Evolutionary conservation across 2,113 vertebrate genomes (phyloP).

Genomic region (Notarius quadriscutis): DNA sequence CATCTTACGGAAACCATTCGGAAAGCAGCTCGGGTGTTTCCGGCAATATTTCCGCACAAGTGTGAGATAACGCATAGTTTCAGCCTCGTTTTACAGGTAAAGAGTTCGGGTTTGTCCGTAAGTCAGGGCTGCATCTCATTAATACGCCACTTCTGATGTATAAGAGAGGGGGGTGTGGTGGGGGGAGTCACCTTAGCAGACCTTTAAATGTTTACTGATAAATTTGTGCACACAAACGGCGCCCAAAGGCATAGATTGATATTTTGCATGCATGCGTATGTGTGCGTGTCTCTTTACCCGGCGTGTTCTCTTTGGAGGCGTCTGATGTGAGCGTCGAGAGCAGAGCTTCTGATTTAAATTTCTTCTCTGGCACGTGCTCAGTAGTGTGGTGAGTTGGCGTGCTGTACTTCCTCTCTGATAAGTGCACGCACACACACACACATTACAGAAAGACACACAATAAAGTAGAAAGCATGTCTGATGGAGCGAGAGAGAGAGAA

Average conservation of each 20-base stretch:
- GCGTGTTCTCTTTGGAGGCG: conserved; percentile 93
- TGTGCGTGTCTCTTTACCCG: conserved; percentile 72
- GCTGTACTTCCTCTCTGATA: conserved; percentile 93
- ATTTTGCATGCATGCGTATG: neutral
- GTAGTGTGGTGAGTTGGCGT: conserved; percentile 88
- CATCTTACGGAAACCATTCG: too few species aligned
- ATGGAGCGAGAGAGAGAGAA: neutral
- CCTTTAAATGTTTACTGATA: neutral
- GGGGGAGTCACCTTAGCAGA: too few species aligned
- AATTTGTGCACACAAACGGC: neutral
- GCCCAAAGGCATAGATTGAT: neutral
- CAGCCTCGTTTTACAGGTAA: too few species aligned
- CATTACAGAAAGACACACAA: neutral
- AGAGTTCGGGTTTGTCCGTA: too few species aligned
- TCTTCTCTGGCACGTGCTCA: conserved; percentile 96
- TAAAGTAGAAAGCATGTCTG: neutral
- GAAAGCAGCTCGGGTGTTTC: too few species aligned
- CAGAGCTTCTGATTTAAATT: conserved; percentile 98
- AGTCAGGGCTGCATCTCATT: too few species aligned
- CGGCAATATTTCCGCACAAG: too few species aligned
- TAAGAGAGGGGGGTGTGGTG: too few species aligned
- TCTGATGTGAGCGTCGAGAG: conserved; percentile 96
- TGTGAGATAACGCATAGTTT: too few species aligned
- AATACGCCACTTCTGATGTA: too few species aligned
- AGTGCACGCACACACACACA: conserved; percentile 15